Conservation (phyloP, 1,140 invertebrate genomes). For the Drosophila sechellia region DNA sequence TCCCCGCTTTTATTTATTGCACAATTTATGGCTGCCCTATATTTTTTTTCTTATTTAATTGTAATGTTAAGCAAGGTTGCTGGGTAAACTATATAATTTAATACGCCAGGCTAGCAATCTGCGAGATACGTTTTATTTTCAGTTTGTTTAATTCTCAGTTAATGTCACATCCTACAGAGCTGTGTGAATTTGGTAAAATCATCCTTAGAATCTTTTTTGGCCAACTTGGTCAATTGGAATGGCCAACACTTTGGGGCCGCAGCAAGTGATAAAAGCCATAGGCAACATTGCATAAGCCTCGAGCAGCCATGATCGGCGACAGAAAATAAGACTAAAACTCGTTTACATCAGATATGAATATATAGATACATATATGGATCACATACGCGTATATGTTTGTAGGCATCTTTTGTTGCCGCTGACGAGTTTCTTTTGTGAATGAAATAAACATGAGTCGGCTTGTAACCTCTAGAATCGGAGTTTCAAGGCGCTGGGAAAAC, state of each 20-base stretch:
- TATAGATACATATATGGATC: slow-evolving; percentile 17
- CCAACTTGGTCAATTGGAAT: too few relatives aligned
- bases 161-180: too few relatives aligned
- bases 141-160: too few relatives aligned
- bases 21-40: neutral
- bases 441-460: slow-evolving; percentile 33
- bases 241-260: neutral
- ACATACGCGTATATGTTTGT: slow-evolving; percentile 6
- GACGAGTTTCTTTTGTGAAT: slow-evolving; percentile 41
- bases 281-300: slow-evolving; percentile 24
- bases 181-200: too few relatives aligned
- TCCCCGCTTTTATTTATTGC: neutral
- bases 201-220: too few relatives aligned
- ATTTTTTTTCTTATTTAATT: slow-evolving; percentile 5
- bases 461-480: slow-evolving; percentile 68
- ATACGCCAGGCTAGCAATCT: neutral
- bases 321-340: slow-evolving; percentile 25
- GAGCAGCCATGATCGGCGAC: slow-evolving; percentile 10
- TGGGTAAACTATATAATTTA: slow-evolving; percentile 1
- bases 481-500: slow-evolving; percentile 62
- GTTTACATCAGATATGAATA: slow-evolving; percentile 34
- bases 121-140: neutral
- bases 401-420: slow-evolving; percentile 9
- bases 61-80: slow-evolving; percentile 3
- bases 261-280: slow-evolving; percentile 19